Percentiles rank a stretch among this genome's conserved stretches.
phyloP scores from a whole-genome alignment of 2,888 invertebrate species.

The Muscina levida region DNA sequence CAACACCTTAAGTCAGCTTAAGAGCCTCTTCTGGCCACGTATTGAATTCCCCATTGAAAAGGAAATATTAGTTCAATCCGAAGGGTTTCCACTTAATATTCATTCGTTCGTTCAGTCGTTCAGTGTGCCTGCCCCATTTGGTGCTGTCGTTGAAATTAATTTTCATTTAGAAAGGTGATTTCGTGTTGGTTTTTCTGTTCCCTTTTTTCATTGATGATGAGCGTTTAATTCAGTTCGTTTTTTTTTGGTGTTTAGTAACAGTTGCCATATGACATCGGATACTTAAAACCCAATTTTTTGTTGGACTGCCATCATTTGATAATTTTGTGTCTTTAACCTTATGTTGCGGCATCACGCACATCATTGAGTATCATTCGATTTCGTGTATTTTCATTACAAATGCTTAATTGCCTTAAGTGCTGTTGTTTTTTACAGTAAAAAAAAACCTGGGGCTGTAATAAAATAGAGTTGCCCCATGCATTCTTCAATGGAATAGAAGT shows the following conservation, averaged over 20 bases:
- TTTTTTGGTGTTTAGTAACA: conserved; percentile 37
- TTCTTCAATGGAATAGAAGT: neutral
- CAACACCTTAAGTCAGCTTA: conserved; percentile 78
- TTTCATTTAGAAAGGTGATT: conserved; percentile 57
- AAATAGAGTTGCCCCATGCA: conserved; percentile 46
- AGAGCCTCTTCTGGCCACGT: conserved; percentile 30
- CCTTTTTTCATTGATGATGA: neutral
- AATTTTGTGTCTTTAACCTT: conserved; percentile 70
- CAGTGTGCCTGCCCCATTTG: conserved; percentile 29
- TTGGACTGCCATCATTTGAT: conserved; percentile 66
- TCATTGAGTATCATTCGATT: conserved; percentile 40
- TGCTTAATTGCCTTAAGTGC: conserved; percentile 75
- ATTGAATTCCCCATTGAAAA: conserved; percentile 48
- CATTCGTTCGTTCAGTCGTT: neutral
- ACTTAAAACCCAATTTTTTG: conserved; percentile 55
- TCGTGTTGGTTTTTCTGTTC: conserved; percentile 41
- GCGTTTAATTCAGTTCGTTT: conserved; percentile 7
- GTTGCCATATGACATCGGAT: conserved; percentile 72
- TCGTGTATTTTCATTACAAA: conserved; percentile 67
- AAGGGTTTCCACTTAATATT: conserved; percentile 36
- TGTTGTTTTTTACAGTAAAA: conserved; percentile 41
- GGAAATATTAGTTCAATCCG: conserved; percentile 61
- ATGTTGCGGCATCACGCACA: conserved; percentile 77
- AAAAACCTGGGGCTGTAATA: no score
- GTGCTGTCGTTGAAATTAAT: conserved; percentile 45